Evolutionary conservation across 23 tunicate species (phyloP), one percentile per base, ranked within the genome.

Genomic region (Clavelina lepadiformis): DNA sequence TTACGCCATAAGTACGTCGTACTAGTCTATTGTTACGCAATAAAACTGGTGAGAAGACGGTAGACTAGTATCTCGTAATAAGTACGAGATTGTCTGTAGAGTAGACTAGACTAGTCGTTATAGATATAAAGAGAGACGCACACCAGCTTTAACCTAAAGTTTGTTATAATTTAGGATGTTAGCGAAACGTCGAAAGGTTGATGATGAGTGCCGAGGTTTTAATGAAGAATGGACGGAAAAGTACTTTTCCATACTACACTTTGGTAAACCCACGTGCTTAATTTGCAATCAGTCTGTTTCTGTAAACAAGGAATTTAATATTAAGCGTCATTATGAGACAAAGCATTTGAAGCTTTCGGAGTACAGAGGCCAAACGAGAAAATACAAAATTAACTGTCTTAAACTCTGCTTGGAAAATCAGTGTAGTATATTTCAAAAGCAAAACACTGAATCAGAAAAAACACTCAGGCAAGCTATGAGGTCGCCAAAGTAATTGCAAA

Each of bases 381-480:
- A 58, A 41, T 79, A 79, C 69, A 79, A 70, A 79, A 38, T 79
- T 54, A 59, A 71, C 56, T 70, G 78, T 2, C 69, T 79, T 18
- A 80, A 52, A 50, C 22, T 31, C 80, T 47, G 75, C 19, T 34
- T 63, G 28, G 69, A 63, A 58, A 61, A 58, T 26, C 32, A 77
- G 56, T 21, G 73, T 62, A 38, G 31, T 61, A 35, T 51, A 51
- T 73, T 74, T 49, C 80, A 63, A 47, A 64, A 74, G 32, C 61
- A 63, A 32, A 63, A 19, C 47, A 63, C 29, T 61, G 64, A 72
- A 79, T 26, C 50, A 70, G 85, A 71, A 79, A 79, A 38, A 57
- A 72, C 49, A 46, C 67, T 8, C 60, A 25, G 7, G 85, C 85
- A 25, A 79, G 87, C 64, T 80, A 73, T 35, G 36, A 71, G 44